Evolutionary conservation across 2,888 invertebrate genomes (phyloP).

Genomic region (Drosophila dives): DNA sequence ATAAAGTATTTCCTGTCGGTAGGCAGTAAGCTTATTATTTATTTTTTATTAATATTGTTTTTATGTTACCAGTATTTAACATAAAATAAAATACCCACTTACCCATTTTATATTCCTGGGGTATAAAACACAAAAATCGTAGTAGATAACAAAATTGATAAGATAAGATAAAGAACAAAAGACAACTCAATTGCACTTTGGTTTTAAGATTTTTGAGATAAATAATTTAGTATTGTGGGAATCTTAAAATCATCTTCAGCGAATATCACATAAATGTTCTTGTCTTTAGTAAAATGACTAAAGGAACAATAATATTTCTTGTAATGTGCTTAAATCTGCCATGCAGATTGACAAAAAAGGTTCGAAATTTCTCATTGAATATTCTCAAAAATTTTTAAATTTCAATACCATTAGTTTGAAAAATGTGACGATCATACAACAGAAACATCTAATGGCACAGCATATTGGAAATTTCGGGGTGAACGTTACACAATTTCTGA

Average conservation of each 20-base stretch:
- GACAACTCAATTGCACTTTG: constrained; percentile 34
- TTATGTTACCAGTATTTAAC: too few relatives aligned
- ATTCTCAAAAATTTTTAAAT: background rate
- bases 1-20: background rate
- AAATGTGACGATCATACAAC: constrained; percentile 49
- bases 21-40: too few relatives aligned
- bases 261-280: background rate
- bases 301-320: constrained; percentile 3
- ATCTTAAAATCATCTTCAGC: constrained; percentile 7
- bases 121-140: constrained; percentile 34
- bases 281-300: constrained; percentile 23
- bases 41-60: too few relatives aligned
- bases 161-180: constrained; percentile 33
- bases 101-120: background rate
- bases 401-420: constrained; percentile 13
- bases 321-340: constrained; percentile 6
- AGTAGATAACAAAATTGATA: constrained; percentile 45
- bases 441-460: constrained; percentile 16
- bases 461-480: constrained; percentile 59
- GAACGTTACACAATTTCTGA: constrained; percentile 55
- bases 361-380: background rate
- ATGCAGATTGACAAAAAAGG: constrained; percentile 21
- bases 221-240: constrained; percentile 21
- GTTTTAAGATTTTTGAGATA: constrained; percentile 18
- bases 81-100: constrained; percentile 6